These are phyloP conservation scores for Berghia stephanieae DNA, from an alignment of 1,140 invertebrate genomes.

Conservation along the genomic window DNA sequence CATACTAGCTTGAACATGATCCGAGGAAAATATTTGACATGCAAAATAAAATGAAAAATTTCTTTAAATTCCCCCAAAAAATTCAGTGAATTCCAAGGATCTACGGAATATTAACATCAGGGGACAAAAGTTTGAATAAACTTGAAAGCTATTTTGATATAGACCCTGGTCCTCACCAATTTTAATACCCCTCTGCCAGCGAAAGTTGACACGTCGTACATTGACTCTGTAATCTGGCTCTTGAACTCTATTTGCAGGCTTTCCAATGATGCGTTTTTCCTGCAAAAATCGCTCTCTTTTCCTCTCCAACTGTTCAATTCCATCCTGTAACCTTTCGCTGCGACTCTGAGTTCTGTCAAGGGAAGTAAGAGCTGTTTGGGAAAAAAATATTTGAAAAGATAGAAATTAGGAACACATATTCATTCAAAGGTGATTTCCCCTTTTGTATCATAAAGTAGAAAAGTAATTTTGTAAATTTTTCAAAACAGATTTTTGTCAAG, in stretches of 20 bases:
- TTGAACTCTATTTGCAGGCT: slow-evolving; percentile 67
- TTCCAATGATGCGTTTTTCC: slow-evolving; percentile 77
- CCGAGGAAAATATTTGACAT: no score
- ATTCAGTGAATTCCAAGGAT: background rate
- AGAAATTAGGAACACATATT: no score
- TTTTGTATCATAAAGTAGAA: no score
- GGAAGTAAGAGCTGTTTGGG: slow-evolving; percentile 12
- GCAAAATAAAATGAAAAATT: no score
- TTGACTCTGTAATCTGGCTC: slow-evolving; percentile 69
- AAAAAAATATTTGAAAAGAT: no score
- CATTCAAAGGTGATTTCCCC: no score
- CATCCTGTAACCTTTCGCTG: slow-evolving; percentile 34
- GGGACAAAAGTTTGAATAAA: background rate
- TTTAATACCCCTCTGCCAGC: slow-evolving; percentile 91
- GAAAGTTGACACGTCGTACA: slow-evolving; percentile 80
- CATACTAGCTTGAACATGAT: no score
- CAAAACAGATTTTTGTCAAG: no score
- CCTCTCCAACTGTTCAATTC: slow-evolving; percentile 71
- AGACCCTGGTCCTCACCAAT: slow-evolving; percentile 77
- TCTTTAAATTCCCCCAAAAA: background rate
- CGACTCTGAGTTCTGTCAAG: background rate
- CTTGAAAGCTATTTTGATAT: no score
- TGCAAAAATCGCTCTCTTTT: slow-evolving; percentile 74
- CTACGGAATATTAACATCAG: background rate
- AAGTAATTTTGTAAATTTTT: no score